Evolutionary conservation across 2,888 invertebrate genomes (phyloP).

Genomic region (Mythimna albipuncta): DNA sequence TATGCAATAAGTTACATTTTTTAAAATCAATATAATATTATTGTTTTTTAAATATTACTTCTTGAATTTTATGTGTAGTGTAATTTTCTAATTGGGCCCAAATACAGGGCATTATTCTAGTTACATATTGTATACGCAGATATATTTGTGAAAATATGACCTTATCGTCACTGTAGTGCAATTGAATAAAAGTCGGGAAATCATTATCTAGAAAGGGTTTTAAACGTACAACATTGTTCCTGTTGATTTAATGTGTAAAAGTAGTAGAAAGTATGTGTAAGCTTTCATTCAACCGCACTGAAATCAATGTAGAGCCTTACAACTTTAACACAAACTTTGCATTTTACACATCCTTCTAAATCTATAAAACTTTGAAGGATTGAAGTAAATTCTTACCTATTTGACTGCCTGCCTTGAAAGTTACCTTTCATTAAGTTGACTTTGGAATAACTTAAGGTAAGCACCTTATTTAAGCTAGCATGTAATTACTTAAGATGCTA

Average conservation of each 20-base stretch:
- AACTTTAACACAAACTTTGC: constrained; percentile 29
- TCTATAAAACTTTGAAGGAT: constrained; percentile 17
- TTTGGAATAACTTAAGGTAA: neutral
- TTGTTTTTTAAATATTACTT: no score
- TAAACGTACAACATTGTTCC: neutral
- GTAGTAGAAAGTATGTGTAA: neutral
- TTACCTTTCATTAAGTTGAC: neutral
- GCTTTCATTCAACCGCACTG: constrained; percentile 18
- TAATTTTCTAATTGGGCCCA: no score
- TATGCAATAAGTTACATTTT: no score
- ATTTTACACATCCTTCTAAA: constrained; percentile 31
- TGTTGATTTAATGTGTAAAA: neutral
- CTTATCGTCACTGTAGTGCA: neutral
- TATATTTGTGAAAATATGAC: neutral
- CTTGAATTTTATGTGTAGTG: no score
- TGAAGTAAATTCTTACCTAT: neutral
- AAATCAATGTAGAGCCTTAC: constrained; percentile 27
- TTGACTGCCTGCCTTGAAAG: constrained; percentile 4
- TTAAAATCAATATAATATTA: no score
- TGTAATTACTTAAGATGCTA: neutral
- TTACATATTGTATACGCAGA: neutral
- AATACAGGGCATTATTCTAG: no score
- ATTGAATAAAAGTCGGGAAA: neutral
- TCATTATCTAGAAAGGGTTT: neutral
- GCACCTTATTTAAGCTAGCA: neutral